phyloP scores from a whole-genome alignment of 1,140 invertebrate species.

The Lepidurus apus region DNA sequence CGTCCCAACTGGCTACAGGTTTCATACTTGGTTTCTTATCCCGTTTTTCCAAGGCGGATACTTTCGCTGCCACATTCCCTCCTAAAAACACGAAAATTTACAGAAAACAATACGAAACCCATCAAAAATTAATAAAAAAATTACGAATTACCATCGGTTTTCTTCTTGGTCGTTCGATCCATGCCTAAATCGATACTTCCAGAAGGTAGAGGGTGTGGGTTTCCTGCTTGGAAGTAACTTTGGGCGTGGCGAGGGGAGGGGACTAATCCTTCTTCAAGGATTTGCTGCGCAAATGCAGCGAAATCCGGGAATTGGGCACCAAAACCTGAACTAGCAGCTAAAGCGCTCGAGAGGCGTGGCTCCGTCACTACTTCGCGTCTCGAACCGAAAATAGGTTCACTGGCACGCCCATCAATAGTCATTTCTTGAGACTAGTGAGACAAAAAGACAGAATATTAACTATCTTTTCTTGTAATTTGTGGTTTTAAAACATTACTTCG shows the following conservation, averaged over 20 bases:
- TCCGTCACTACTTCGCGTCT: conserved; percentile 34
- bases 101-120: neutral
- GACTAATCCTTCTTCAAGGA: conserved; percentile 35
- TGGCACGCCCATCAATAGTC: conserved; percentile 38
- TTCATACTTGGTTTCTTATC: conserved; percentile 26
- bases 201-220: neutral
- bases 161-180: conserved; percentile 26
- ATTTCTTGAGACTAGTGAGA: conserved; percentile 36
- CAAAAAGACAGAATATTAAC: conserved; percentile 1
- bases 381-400: conserved; percentile 35
- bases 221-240: conserved; percentile 36
- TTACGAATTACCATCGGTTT: neutral
- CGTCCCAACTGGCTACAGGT: conserved; percentile 31
- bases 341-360: conserved; percentile 31
- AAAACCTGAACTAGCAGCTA: neutral
- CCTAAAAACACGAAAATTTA: neutral
- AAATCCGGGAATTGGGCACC: conserved; percentile 28
- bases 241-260: conserved; percentile 35
- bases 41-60: conserved; percentile 29
- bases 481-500: neutral
- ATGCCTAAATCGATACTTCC: conserved; percentile 20
- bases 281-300: conserved; percentile 33
- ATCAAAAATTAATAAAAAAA: neutral
- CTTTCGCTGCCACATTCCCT: conserved; percentile 27
- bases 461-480: neutral